Base-by-base conservation (phyloP, 2,797 vertebrate species). In the Eulemur rubriventer region DNA sequence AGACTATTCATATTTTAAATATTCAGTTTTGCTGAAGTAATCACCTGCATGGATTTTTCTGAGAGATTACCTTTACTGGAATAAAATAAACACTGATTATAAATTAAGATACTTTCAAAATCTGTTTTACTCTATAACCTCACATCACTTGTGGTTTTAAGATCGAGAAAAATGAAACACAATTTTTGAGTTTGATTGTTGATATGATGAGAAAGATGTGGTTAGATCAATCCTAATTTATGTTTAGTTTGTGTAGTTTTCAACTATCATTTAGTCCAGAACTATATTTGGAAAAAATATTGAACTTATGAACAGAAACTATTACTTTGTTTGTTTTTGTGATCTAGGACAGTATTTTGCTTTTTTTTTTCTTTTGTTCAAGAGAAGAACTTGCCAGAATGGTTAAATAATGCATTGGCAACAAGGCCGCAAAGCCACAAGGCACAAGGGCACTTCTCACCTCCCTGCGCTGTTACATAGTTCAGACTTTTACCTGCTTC, bases 311-410 rank as follows among this genome's bases (percentile, higher is more conserved):
- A 95, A 75, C 26, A 76, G 79, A 76, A 89, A 78, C 14, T 91
- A 78, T 89, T 83, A 70, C 33, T 92, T 93, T 63, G 20, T 92
- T 93, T 63, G 20, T 48, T 87, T 89, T 65, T 86, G 33, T 94
- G 63, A 63, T 46, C 33, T 46, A 48, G 55, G 28, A 33, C 17
- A 43, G 80, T 38, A 75, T 79, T 82, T 78, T 94, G 26, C 26
- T 48, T 83, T 82, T 63, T 9, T 52, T 73, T 84, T 33, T 33
- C 43, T 6, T 72, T 69, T 82, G 69, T 52, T n/a, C n/a, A 63
- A 89, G 41, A 20, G 18, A 73, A 65, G 17, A 70, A 41, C 33
- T 93, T 91, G 35, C 30, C 75, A 4, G 33, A 73, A 48, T 18
- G 7, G 14, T 43, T 89, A 26, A 76, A 33, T 50, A 38, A n/a